phyloP scores from a whole-genome alignment of 2,888 invertebrate species.

The Drosophila anomalata region DNA sequence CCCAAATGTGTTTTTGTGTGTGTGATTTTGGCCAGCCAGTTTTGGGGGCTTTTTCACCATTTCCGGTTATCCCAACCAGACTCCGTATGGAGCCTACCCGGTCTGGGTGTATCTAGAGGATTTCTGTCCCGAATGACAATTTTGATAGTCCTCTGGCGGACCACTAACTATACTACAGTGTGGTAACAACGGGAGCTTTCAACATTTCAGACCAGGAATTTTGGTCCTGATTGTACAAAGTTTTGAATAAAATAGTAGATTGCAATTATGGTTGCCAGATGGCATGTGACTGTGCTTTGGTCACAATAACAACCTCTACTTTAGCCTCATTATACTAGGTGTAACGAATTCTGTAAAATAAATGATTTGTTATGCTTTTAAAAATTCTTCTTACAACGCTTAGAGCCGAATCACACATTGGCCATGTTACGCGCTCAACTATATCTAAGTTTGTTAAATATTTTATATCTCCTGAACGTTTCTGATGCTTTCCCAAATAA shows the following conservation, averaged over 20 bases:
- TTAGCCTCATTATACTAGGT: not conserved
- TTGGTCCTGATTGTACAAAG: conserved; percentile 6
- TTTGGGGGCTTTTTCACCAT: conserved; percentile 12
- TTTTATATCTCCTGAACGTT: conserved; percentile 2
- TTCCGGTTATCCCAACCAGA: conserved; percentile 26
- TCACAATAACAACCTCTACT: not conserved
- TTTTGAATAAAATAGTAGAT: conserved; percentile 10
- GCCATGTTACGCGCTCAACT: conserved; percentile 12
- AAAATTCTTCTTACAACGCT: conserved; percentile 7
- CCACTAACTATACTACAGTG: conserved; percentile 37
- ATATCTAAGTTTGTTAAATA: not conserved
- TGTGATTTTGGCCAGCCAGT: conserved; percentile 2
- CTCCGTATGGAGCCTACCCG: too few relatives aligned
- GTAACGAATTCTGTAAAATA: conserved; percentile 50
- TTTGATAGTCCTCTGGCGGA: conserved; percentile 33
- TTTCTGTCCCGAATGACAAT: conserved; percentile 20
- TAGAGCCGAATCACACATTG: not conserved
- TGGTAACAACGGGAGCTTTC: conserved; percentile 21
- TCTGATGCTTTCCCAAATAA: not conserved
- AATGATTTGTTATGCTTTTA: conserved; percentile 37
- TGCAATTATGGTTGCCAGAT: not conserved
- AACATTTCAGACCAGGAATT: conserved; percentile 21
- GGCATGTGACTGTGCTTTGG: not conserved
- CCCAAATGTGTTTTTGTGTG: conserved; percentile 17
- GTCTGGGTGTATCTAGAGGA: not conserved